These are phyloP conservation scores for Centropus bengalensis DNA, from an alignment of 2,113 vertebrate species.

Conservation along the genomic window DNA sequence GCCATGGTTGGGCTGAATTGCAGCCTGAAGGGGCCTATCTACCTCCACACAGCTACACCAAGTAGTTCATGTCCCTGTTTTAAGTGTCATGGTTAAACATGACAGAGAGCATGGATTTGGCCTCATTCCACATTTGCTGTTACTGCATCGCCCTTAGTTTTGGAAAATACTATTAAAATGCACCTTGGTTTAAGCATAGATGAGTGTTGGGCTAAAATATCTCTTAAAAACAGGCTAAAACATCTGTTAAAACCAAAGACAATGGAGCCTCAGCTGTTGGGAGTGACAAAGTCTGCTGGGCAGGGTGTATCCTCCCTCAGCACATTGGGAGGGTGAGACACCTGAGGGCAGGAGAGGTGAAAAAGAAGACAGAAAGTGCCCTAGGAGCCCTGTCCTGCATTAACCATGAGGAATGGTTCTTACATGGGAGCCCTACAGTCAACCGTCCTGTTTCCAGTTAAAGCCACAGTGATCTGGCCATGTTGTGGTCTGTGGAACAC, in stretches of 20 bases:
- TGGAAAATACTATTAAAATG: not conserved
- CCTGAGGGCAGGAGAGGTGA: not conserved
- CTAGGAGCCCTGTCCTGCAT: not conserved
- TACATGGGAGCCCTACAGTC: not conserved
- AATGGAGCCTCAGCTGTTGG: not conserved
- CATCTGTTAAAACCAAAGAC: not conserved
- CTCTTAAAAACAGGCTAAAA: not conserved
- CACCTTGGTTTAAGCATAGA: not conserved
- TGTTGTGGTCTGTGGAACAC: not conserved
- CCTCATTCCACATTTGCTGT: not conserved
- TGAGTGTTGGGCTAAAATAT: not conserved
- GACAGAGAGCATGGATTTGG: not conserved
- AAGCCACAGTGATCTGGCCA: not conserved
- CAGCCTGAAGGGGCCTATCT: not conserved
- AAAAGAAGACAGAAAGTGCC: not conserved
- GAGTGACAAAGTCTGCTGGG: not conserved
- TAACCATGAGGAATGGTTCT: rapidly evolving
- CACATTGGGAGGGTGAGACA: not conserved
- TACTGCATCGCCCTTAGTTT: not conserved
- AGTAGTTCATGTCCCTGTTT: not conserved
- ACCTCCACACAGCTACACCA: not conserved
- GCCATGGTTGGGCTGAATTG: not conserved
- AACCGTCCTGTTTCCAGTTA: not conserved
- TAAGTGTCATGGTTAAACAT: not conserved
- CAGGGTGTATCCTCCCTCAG: not conserved